Base-by-base conservation (phyloP, 2,888 invertebrate species). In the Lasius platythorax region DNA sequence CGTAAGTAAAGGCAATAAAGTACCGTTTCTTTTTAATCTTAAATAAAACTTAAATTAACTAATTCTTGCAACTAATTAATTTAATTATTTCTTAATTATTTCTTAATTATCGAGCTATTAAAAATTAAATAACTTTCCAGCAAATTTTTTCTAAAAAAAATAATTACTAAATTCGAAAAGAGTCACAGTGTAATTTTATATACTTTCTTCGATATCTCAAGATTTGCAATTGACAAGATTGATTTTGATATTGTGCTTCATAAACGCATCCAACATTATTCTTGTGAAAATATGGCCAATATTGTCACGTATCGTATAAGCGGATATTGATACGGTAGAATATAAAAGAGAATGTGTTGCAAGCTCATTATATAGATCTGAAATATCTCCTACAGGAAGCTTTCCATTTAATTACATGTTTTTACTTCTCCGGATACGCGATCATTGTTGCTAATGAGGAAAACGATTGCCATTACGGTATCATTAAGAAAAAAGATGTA, bases 381-480 rank as follows among this genome's bases (percentile, higher is more conserved):
- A 23, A 4, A 76, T 53, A 53, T 23, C 23, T 37, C 15, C 23
- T 50, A 9, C 15, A 46, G 33, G 12, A 53, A 76, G 50, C 37
- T 76, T 67, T 33, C 28, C 53, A 28, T 76, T 68, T 76, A 68
- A 18, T 76, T 76, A 15, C n/a, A 37, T 23, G 30, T 68, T 76
- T 50, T 66, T 53, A 53, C 50, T 23, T 23, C 23, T 76, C 50
- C 40, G 53, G 70, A 64, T 46, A 64, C 15, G 46, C 18, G 64
- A 58, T 64, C 75, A 23, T 64, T 75, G 63, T 76, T 76, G 53
- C 76, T 76, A 76, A 76, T 68, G 70, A 76, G 53, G 37, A 76
- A 68, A 76, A 76, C 28, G 76, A 68, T 76, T 68, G 23, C 23
- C 23, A 23, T 23, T 23, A 23, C 23, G 23, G 23, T 23, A 23